Conservation (phyloP, 2,113 vertebrate species). For the Eudorcas thomsonii region DNA sequence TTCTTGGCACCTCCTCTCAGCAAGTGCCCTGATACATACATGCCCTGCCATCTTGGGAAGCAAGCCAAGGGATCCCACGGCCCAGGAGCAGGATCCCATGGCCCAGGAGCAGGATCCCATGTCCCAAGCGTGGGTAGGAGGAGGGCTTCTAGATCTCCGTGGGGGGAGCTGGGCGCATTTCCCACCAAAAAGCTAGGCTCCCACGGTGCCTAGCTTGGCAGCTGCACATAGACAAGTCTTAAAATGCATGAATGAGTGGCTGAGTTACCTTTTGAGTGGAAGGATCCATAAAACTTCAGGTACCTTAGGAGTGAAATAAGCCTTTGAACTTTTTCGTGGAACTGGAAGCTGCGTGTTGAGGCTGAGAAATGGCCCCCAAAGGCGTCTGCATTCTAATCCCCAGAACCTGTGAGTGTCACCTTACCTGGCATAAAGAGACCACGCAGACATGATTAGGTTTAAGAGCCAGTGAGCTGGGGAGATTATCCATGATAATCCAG, state of each 20-base stretch:
- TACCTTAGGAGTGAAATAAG: background rate
- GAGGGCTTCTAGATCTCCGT: background rate
- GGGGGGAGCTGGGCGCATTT: rapidly evolving
- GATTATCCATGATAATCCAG: background rate
- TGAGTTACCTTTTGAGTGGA: background rate
- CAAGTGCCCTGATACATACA: background rate
- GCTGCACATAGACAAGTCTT: background rate
- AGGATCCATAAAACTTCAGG: background rate
- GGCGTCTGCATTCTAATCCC: background rate
- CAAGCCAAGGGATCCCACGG: background rate
- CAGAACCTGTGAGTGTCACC: background rate
- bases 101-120: background rate
- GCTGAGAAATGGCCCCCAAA: background rate
- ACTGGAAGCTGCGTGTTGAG: background rate
- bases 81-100: background rate
- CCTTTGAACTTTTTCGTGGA: background rate
- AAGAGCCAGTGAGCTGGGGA: background rate
- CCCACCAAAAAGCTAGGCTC: too few relatives aligned
- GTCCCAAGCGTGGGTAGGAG: background rate
- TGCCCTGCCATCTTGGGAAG: background rate
- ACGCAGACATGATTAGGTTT: background rate
- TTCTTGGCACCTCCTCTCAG: background rate
- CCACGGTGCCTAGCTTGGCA: background rate
- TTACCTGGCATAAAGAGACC: background rate
- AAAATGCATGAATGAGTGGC: background rate